A percentile compares a stretch with the other conserved stretches of the same genome.
These are phyloP conservation scores for Heliornis fulica DNA, from an alignment of 2,113 vertebrate genomes.

Conservation along the genomic window DNA sequence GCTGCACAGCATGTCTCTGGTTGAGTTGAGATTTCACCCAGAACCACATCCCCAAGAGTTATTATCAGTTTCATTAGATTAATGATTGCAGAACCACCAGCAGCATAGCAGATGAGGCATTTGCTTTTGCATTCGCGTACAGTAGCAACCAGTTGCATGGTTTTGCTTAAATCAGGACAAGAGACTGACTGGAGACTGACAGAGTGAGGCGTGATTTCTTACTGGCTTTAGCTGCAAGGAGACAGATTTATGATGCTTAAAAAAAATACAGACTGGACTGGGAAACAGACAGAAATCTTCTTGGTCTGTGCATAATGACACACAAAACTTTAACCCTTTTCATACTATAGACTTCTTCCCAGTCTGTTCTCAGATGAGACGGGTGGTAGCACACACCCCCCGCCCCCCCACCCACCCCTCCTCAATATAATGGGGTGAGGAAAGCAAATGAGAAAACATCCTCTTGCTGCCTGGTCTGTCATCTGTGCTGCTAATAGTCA, in stretches of 20 bases:
- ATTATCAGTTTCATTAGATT: constrained; percentile 54
- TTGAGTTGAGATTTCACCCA: constrained; percentile 50
- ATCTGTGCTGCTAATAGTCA: constrained; percentile 51
- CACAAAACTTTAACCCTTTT: constrained; percentile 4
- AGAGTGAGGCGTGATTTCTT: not conserved
- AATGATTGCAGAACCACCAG: constrained; percentile 32
- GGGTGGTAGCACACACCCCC: not conserved
- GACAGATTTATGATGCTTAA: constrained; percentile 12
- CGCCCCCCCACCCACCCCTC: too few species aligned
- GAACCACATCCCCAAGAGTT: constrained; percentile 55
- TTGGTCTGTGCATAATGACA: not conserved
- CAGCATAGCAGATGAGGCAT: constrained; percentile 40
- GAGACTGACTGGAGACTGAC: constrained; percentile 19
- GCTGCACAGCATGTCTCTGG: constrained; percentile 6
- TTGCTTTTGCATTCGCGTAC: constrained; percentile 11
- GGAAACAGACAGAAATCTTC: constrained; percentile 41
- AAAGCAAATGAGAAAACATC: constrained; percentile 39
- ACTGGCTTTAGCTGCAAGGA: not conserved
- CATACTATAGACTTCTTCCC: not conserved
- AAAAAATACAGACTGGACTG: constrained; percentile 10
- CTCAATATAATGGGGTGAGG: not conserved
- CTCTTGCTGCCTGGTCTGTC: constrained; percentile 10
- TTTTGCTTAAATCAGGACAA: constrained; percentile 40
- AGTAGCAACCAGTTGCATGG: constrained; percentile 48
- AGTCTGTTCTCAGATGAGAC: not conserved